Evolutionary conservation across 2,888 invertebrate species (phyloP).

Genomic region (Serripes groenlandicus): DNA sequence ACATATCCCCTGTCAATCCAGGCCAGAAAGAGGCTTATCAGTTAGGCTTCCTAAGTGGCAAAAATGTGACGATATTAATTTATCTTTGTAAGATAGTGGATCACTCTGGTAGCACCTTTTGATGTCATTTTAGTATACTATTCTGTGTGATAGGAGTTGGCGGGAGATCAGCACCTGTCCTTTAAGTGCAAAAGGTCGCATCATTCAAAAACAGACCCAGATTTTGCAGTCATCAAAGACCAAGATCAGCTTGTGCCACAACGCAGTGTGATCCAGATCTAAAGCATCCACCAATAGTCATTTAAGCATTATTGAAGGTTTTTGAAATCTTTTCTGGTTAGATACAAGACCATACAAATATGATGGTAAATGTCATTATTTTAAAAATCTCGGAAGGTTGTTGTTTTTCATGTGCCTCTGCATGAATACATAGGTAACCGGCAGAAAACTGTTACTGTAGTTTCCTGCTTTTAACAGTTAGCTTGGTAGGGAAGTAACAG

Average conservation of each 20-base stretch:
- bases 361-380: too few species aligned
- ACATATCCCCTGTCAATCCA: not conserved
- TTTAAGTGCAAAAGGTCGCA: conserved; percentile 17
- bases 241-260: too few species aligned
- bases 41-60: conserved; percentile 14
- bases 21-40: conserved; percentile 17
- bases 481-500: not conserved
- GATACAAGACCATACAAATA: too few species aligned
- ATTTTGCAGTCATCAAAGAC: too few species aligned
- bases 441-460: not conserved
- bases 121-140: conserved; percentile 17
- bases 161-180: conserved; percentile 17
- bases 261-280: too few species aligned
- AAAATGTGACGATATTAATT: conserved; percentile 27
- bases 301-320: too few species aligned
- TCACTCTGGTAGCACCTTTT: conserved; percentile 10
- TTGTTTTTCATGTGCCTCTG: too few species aligned
- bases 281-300: too few species aligned
- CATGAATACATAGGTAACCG: not conserved
- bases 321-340: too few species aligned
- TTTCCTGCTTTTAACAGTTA: not conserved
- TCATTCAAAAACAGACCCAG: too few species aligned
- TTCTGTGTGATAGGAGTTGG: not conserved
- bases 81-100: conserved; percentile 16
- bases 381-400: too few species aligned